Evolutionary conservation across 2,797 vertebrate species (phyloP).

Genomic region (Ibycter americanus): DNA sequence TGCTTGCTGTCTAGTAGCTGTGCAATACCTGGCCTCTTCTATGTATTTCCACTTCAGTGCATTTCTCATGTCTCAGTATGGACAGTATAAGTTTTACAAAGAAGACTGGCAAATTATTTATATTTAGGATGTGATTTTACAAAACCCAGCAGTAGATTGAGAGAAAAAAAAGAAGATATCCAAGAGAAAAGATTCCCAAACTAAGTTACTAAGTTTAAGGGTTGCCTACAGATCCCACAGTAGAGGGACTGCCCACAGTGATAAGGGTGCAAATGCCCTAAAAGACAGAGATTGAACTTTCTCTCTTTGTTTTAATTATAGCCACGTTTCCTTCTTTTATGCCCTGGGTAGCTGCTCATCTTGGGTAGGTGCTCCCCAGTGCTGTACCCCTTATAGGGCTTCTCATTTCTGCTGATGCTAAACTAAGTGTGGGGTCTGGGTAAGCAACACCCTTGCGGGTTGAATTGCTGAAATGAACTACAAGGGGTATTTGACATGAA

Average conservation of each 20-base stretch:
- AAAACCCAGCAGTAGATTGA: not conserved
- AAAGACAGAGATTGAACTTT: accelerated
- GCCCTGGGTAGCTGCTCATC: not conserved
- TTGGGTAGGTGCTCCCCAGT: not conserved
- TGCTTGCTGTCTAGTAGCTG: not conserved
- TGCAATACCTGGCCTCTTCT: not conserved
- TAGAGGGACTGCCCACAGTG: not conserved
- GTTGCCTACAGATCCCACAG: too few species aligned
- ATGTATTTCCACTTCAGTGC: not conserved
- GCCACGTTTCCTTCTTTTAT: not conserved
- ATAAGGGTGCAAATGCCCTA: not conserved
- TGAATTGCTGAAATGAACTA: not conserved
- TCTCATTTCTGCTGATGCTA: not conserved
- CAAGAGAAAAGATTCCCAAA: not conserved
- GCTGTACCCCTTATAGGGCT: not conserved
- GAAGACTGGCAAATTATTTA: not conserved
- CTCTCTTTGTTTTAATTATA: not conserved
- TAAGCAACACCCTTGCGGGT: too few species aligned
- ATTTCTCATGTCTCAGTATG: too few species aligned
- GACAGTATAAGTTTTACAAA: not conserved
- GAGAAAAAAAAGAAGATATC: not conserved
- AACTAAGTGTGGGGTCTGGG: accelerated
- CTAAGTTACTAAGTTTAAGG: too few species aligned
- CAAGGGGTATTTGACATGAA: not conserved
- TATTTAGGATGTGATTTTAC: not conserved